A percentile compares a stretch with the other conserved stretches of the same genome.
Evolutionary conservation across 2,797 vertebrate species (phyloP).

Genomic region (Petrocephalus sullivani): DNA sequence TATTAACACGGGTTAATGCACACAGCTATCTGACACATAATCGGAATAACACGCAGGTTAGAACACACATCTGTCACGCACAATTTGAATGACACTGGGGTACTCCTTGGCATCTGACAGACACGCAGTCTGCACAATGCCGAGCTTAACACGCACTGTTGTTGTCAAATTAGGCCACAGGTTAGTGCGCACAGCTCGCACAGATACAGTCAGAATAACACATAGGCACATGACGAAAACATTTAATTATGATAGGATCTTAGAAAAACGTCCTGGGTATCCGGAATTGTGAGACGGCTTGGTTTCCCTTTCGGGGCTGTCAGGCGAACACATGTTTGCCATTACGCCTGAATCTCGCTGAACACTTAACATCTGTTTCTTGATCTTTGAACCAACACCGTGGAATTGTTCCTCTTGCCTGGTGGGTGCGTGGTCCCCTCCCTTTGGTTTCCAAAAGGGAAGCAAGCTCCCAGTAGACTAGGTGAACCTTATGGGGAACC

Average conservation of each 20-base stretch:
- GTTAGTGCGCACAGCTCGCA: not conserved
- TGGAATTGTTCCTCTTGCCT: not conserved
- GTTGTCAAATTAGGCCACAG: not conserved
- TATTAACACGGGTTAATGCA: slow-evolving; percentile 2
- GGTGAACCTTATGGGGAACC: not conserved
- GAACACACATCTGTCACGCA: not conserved
- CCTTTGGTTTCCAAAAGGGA: not conserved
- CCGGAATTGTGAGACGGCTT: slow-evolving; percentile 33
- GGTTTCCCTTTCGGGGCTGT: slow-evolving; percentile 1
- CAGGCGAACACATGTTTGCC: slow-evolving; percentile 63
- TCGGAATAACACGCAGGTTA: not conserved
- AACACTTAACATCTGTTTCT: slow-evolving; percentile 71
- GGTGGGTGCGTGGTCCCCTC: slow-evolving; percentile 19
- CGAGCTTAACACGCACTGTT: not conserved
- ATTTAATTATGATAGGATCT: not conserved
- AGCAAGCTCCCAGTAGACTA: not conserved
- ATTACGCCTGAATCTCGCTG: slow-evolving; percentile 61
- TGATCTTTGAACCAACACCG: slow-evolving; percentile 67
- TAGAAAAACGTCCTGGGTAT: not conserved
- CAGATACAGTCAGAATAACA: not conserved
- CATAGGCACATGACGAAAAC: not conserved
- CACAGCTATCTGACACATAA: not conserved
- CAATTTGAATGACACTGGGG: not conserved
- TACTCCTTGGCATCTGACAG: not conserved
- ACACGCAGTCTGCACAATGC: not conserved